These are phyloP conservation scores for Xerus inauris DNA, from an alignment of 2,113 vertebrate species.

Conservation along the genomic window DNA sequence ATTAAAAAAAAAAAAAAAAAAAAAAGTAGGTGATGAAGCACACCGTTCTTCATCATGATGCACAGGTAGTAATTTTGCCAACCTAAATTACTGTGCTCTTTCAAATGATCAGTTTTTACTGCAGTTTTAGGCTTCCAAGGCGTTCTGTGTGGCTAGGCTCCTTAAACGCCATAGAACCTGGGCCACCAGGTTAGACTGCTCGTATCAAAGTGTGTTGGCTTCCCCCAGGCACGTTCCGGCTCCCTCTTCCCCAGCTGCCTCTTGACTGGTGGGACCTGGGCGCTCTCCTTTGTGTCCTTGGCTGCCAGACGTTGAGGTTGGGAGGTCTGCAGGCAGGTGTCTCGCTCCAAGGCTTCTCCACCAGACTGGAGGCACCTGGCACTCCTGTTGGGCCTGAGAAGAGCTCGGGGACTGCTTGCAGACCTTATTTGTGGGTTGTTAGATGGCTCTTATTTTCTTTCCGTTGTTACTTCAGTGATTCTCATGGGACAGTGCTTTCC, in stretches of 20 bases:
- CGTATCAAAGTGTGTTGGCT: not conserved
- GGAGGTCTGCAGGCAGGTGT: not conserved
- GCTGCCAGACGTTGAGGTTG: not conserved
- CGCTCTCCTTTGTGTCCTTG: too few relatives aligned
- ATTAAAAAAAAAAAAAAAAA: too few relatives aligned
- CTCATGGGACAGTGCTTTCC: not conserved
- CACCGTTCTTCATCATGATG: not conserved
- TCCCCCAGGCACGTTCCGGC: not conserved
- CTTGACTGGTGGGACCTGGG: not conserved
- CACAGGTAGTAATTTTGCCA: not conserved
- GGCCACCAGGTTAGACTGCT: not conserved
- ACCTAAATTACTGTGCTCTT: not conserved
- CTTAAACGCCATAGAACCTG: not conserved
- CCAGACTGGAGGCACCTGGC: not conserved
- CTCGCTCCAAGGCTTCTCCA: too few relatives aligned
- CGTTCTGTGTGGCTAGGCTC: not conserved
- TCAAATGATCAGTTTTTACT: not conserved
- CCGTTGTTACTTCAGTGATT: not conserved
- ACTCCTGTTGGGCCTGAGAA: not conserved
- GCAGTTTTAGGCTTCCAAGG: not conserved
- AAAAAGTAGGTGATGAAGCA: not conserved
- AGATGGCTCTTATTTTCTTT: not conserved
- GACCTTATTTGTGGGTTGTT: too few relatives aligned
- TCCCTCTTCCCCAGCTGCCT: not conserved
- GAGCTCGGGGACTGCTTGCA: too few relatives aligned